Percentiles rank a stretch among this genome's conserved stretches.
Conservation (phyloP, 2,888 invertebrate species). For the Apodemia zela region DNA sequence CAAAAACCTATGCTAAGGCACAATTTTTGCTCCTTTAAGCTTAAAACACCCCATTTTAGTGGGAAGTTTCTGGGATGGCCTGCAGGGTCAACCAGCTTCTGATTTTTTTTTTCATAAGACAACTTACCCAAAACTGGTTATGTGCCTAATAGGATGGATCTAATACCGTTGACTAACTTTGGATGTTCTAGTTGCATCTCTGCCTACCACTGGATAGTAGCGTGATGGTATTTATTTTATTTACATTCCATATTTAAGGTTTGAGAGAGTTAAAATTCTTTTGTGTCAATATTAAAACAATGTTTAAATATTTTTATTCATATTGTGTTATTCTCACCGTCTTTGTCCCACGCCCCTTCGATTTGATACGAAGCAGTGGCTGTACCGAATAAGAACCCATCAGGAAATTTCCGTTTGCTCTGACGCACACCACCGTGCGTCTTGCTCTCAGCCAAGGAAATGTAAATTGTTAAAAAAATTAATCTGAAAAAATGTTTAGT, state of each 20-base stretch:
- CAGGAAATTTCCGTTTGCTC: background rate
- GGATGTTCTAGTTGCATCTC: no score
- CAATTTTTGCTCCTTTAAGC: no score
- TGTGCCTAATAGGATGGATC: no score
- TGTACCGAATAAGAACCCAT: background rate
- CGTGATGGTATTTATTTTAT: background rate
- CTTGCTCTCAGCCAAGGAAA: background rate
- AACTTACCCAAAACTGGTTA: no score
- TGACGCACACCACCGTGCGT: background rate
- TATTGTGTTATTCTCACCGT: background rate
- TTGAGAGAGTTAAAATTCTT: background rate
- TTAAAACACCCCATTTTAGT: no score
- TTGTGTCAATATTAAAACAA: background rate
- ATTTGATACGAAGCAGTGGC: background rate
- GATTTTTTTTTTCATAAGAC: no score
- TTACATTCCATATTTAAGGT: no score
- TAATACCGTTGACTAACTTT: no score
- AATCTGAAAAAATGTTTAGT: background rate
- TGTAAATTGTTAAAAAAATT: background rate
- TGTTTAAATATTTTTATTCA: background rate
- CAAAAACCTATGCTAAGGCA: no score
- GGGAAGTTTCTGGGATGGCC: no score
- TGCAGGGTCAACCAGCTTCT: no score
- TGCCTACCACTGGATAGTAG: background rate
- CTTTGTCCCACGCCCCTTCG: background rate